Base-by-base conservation (phyloP, 2,888 invertebrate genomes). In the Xylota sylvarum region DNA sequence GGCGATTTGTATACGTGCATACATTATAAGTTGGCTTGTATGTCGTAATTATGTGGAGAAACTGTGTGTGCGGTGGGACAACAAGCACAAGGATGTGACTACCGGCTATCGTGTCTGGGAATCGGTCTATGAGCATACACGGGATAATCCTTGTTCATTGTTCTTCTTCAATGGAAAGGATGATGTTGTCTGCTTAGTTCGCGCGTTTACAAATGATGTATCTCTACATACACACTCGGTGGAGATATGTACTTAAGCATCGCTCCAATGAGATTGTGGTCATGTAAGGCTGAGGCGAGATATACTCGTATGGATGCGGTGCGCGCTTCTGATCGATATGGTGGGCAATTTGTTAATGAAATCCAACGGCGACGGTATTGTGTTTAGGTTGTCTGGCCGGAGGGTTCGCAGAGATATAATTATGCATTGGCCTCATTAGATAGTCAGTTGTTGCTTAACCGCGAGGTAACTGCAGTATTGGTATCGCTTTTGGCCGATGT, bases 281-380 rank as follows among this genome's bases (percentile, higher is more conserved):
- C 64, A 32, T 58, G 72, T 35, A 3, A 58, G 30, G 32, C 37
- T 37, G 35, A 74, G 23, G 23, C 23, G 35, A 50, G 14, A n/a
- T 40, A 12, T 14, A 3, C 23, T 23, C 23, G 23, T 35, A 35
- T 1, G 19, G 9, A 12, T 23, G 32, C 48, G 19, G 32, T 37
- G 12, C 17, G 12, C 17, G 23, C 12, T 58, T 32, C 27, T 50
- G 60, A 78, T 78, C 77, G 37, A 82, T 82, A 55, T 23, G 72
- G 46, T 17, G 65, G 55, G 14, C 83, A 83, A 83, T 78, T 83
- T 62, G 73, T 72, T 83, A 83, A 83, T 83, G 78, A 78, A 67
- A 60, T 73, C 55, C 40, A 23, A 65, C 14, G 19, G 52, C 67
- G 43, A 55, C 1, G 27, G 35, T 23, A 48, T 37, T 56, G 65